phyloP scores from a whole-genome alignment of 2,797 vertebrate genomes.

The Erethizon dorsatum region DNA sequence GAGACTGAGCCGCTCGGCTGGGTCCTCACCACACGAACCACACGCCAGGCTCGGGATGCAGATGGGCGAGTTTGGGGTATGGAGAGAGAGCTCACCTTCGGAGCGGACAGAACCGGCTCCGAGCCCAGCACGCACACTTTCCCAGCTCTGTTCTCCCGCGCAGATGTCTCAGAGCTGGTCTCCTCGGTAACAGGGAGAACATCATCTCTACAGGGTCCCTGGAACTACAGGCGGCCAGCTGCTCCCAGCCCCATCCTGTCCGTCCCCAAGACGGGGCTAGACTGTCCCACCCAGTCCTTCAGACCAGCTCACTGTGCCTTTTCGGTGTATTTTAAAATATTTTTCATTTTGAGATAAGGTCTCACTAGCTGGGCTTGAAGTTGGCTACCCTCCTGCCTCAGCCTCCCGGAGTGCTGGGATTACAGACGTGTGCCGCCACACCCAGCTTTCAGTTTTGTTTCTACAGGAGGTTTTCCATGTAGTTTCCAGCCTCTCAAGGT shows the following conservation, averaged over 20 bases:
- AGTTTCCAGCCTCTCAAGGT: background rate
- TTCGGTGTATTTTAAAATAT: background rate
- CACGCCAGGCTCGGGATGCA: background rate
- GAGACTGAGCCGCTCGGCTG: background rate
- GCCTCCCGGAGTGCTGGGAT: background rate
- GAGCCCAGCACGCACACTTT: background rate
- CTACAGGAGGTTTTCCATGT: fast-evolving
- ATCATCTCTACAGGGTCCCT: background rate
- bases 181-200: background rate
- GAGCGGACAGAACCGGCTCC: background rate
- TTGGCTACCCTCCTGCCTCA: background rate
- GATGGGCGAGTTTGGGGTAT: fast-evolving
- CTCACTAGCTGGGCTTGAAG: background rate
- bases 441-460: too few relatives aligned
- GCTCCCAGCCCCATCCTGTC: background rate
- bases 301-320: background rate
- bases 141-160: background rate
- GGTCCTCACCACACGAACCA: too few relatives aligned
- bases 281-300: background rate
- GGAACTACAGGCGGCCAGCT: fast-evolving
- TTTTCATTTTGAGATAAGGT: background rate
- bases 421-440: background rate
- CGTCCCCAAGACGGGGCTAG: background rate
- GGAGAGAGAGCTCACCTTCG: too few relatives aligned
- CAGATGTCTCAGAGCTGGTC: background rate